Evolutionary conservation across 2,888 invertebrate genomes (phyloP).

Genomic region (Caenorhabditis afra): DNA sequence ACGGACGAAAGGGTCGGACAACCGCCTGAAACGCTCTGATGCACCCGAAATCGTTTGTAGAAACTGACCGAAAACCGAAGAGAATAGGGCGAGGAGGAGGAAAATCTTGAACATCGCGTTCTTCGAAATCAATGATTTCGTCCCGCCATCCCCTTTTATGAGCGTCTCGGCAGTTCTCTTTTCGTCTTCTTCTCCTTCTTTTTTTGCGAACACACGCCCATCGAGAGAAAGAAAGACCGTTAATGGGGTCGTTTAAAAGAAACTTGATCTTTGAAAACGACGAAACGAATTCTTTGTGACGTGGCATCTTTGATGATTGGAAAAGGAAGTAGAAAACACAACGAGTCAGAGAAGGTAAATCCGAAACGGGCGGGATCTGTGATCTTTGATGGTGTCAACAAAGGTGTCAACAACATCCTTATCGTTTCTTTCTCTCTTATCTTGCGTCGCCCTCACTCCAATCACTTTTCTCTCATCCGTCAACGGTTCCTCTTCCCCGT

Average conservation of each 20-base stretch:
- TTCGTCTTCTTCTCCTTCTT: not conserved
- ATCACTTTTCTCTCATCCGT: not conserved
- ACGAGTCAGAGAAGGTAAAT: not conserved
- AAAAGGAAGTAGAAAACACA: not conserved
- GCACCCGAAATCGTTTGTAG: not conserved
- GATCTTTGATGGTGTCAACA: slow-evolving; percentile 30
- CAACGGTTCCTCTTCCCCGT: not conserved
- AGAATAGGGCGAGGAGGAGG: not conserved
- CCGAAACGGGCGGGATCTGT: not conserved
- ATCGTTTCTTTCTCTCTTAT: not conserved
- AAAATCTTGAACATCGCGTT: slow-evolving; percentile 35
- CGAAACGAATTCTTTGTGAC: not conserved
- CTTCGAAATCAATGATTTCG: not conserved
- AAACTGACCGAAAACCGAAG: slow-evolving; percentile 16
- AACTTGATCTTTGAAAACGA: not conserved
- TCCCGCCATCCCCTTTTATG: not conserved
- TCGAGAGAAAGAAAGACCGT: not conserved
- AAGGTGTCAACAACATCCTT: no score
- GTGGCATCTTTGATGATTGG: not conserved
- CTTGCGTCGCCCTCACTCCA: not conserved
- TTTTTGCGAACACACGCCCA: slow-evolving; percentile 19
- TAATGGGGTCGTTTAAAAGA: slow-evolving; percentile 1
- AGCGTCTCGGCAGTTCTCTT: no score
- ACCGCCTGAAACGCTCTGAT: slow-evolving; percentile 21
- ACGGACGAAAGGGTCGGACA: slow-evolving; percentile 21